A percentile compares a stretch with the other conserved stretches of the same genome.
Conservation (phyloP, 2,797 vertebrate genomes). For the Sebastes itinus region DNA sequence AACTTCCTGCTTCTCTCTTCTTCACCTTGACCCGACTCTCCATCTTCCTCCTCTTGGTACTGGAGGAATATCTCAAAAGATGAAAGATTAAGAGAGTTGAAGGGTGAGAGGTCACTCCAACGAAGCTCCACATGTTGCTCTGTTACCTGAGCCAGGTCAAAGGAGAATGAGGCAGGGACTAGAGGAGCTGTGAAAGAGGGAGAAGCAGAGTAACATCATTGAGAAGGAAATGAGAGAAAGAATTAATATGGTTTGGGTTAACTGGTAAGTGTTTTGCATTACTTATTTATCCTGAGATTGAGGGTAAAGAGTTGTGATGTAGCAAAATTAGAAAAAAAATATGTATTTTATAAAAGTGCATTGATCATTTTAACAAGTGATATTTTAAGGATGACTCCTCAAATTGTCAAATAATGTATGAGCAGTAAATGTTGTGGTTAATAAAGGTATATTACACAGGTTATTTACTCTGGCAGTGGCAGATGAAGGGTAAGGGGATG, state of each 20-base stretch:
- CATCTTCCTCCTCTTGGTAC: constrained; percentile 74
- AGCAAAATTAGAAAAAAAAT: not conserved
- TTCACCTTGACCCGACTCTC: not conserved
- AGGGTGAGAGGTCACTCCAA: constrained; percentile 77
- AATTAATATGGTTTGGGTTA: not conserved
- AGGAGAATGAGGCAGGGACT: constrained; percentile 72
- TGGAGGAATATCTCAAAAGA: constrained; percentile 78
- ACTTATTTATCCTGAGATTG: not conserved
- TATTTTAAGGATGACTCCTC: not conserved
- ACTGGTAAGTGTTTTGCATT: not conserved
- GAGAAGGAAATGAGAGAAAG: not conserved
- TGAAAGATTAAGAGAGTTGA: constrained; percentile 57
- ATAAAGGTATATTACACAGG: not conserved
- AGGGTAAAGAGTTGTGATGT: not conserved
- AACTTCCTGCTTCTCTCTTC: constrained; percentile 5
- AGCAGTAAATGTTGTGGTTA: not conserved
- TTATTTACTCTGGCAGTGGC: constrained; percentile 89
- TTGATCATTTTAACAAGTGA: not conserved
- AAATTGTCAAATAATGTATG: not conserved
- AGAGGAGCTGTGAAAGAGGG: constrained; percentile 68
- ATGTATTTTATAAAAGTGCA: not conserved
- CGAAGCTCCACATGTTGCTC: constrained; percentile 81
- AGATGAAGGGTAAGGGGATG: constrained; percentile 88
- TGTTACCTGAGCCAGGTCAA: constrained; percentile 77
- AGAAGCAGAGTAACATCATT: not conserved